These are phyloP conservation scores for Galerucella pusilla DNA, from an alignment of 2,888 invertebrate genomes.

Conservation along the genomic window DNA sequence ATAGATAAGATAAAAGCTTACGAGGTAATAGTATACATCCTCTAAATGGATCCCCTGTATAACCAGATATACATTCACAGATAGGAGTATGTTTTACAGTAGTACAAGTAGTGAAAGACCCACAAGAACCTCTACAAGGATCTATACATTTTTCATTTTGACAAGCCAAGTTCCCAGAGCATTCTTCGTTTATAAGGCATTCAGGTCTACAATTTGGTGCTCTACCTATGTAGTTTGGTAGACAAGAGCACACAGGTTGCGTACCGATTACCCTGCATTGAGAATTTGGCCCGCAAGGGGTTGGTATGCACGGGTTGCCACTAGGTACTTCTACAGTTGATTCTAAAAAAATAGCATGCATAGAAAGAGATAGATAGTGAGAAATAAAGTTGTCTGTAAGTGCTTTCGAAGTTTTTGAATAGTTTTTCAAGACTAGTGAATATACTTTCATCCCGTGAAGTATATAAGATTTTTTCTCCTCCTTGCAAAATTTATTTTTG, in stretches of 20 bases:
- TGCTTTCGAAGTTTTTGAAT: background rate
- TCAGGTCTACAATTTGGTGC: slow-evolving; percentile 76
- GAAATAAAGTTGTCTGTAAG: background rate
- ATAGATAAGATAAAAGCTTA: slow-evolving; percentile 63
- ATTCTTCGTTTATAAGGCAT: slow-evolving; percentile 78
- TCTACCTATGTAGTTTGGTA: slow-evolving; percentile 71
- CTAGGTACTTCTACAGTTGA: slow-evolving; percentile 57
- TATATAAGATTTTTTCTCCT: background rate
- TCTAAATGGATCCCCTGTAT: slow-evolving; percentile 74
- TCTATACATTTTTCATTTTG: slow-evolving; percentile 81
- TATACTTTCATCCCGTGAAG: too few relatives aligned
- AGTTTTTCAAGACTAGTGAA: too few relatives aligned
- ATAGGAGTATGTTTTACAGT: slow-evolving; percentile 82
- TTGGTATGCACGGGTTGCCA: slow-evolving; percentile 72
- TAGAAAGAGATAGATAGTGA: background rate
- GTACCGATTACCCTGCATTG: slow-evolving; percentile 70
- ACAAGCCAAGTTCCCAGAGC: slow-evolving; percentile 80
- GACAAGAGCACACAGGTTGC: slow-evolving; percentile 72
- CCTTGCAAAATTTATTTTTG: too few relatives aligned
- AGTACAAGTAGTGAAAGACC: slow-evolving; percentile 78
- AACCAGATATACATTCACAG: slow-evolving; percentile 80
- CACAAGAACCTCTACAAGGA: slow-evolving; percentile 84
- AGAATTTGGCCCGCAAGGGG: slow-evolving; percentile 74
- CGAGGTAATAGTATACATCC: slow-evolving; percentile 70
- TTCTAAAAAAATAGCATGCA: slow-evolving; percentile 60